Conservation (phyloP, 2,888 invertebrate species). For the Dermolepida albohirtum region DNA sequence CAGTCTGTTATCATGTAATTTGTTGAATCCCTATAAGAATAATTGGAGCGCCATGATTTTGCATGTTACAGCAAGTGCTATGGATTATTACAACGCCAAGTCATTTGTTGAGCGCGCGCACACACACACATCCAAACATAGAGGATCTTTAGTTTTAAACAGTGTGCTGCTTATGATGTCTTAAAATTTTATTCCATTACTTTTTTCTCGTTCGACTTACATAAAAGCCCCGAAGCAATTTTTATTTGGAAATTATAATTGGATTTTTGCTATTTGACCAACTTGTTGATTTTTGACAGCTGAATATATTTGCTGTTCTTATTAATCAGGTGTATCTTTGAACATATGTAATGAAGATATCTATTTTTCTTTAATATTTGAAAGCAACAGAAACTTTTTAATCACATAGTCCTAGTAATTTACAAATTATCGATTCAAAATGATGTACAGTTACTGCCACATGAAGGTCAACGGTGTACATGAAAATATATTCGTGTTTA, state of each 20-base stretch:
- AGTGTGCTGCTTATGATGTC: not conserved
- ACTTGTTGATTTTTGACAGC: conserved; percentile 14
- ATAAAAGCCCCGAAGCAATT: not conserved
- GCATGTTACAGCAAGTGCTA: too few species aligned
- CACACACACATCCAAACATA: too few species aligned
- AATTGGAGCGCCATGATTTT: conserved; percentile 1
- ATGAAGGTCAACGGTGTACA: too few species aligned
- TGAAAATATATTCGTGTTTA: too few species aligned
- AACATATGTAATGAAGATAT: not conserved
- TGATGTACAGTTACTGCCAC: too few species aligned
- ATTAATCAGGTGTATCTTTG: conserved; percentile 13
- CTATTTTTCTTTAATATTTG: too few species aligned
- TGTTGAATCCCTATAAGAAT: not conserved
- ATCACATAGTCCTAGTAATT: too few species aligned
- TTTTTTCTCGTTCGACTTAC: conserved; percentile 5
- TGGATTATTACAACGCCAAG: too few species aligned
- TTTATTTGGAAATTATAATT: conserved; percentile 24
- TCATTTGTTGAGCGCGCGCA: too few species aligned
- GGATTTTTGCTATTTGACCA: conserved; percentile 6
- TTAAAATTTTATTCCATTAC: not conserved
- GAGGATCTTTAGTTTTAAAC: too few species aligned
- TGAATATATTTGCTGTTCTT: not conserved
- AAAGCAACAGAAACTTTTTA: too few species aligned
- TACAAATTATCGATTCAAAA: too few species aligned
- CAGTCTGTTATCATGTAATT: conserved; percentile 13